A percentile compares a stretch with the other conserved stretches of the same genome.
These are phyloP conservation scores for Pangasius macronema DNA, from an alignment of 2,797 vertebrate genomes.

Conservation along the genomic window DNA sequence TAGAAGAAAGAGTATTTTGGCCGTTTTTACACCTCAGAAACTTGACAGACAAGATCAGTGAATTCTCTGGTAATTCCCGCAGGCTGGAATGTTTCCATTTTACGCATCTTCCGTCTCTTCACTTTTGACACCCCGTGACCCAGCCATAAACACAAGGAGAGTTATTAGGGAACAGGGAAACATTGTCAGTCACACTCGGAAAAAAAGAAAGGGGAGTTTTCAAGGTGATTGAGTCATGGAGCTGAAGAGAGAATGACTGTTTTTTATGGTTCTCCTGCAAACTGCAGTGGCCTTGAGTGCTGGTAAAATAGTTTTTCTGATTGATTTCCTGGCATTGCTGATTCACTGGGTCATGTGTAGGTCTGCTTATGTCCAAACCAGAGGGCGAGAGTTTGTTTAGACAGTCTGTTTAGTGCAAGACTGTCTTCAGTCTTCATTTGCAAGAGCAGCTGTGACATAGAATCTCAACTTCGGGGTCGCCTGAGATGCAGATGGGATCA, in stretches of 20 bases:
- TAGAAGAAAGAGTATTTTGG: not conserved
- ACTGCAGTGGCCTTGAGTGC: not conserved
- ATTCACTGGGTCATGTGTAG: slow-evolving; percentile 7
- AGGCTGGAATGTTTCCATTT: not conserved
- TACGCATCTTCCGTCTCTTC: not conserved
- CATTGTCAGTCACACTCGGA: not conserved
- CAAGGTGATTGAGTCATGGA: not conserved
- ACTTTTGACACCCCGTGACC: not conserved
- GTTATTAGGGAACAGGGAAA: not conserved
- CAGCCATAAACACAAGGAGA: not conserved
- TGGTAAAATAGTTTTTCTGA: not conserved
- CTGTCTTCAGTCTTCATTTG: not conserved
- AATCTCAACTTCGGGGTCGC: not conserved
- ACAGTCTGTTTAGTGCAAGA: not conserved
- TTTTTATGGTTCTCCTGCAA: slow-evolving; percentile 4
- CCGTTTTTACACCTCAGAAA: not conserved
- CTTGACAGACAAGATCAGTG: not conserved
- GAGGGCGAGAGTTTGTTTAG: slow-evolving; percentile 5
- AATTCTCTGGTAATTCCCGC: not conserved
- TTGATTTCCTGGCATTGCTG: not conserved
- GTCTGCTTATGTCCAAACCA: slow-evolving; percentile 33
- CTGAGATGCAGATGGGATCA: not conserved
- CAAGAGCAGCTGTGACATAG: not conserved
- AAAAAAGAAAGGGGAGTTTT: not conserved
- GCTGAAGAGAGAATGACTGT: not conserved